Evolutionary conservation across 2,888 invertebrate species (phyloP).

Genomic region (Magallana nippona): DNA sequence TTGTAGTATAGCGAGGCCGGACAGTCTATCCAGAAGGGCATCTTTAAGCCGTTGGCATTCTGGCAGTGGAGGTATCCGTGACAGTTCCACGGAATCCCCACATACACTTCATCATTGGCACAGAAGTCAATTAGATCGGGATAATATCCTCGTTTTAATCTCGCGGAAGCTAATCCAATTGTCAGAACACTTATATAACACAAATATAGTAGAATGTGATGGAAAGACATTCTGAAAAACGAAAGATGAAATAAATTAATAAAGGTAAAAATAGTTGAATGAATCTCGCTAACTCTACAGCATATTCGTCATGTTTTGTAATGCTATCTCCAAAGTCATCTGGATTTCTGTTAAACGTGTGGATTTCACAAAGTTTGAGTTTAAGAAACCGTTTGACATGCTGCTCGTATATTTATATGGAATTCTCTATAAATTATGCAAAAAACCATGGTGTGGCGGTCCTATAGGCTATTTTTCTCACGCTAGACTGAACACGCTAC

Average conservation of each 20-base stretch:
- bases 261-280: not conserved
- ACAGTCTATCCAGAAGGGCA: slow-evolving; percentile 63
- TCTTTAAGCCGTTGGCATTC: slow-evolving; percentile 50
- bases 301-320: not conserved
- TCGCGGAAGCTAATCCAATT: slow-evolving; percentile 32
- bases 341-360: slow-evolving; percentile 10
- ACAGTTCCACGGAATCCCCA: slow-evolving; percentile 64
- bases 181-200: slow-evolving; percentile 28
- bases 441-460: not conserved
- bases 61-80: slow-evolving; percentile 62
- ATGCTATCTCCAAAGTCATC: not conserved
- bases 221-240: slow-evolving; percentile 23
- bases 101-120: slow-evolving; percentile 58
- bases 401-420: slow-evolving; percentile 4
- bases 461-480: slow-evolving; percentile 23
- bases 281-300: not conserved
- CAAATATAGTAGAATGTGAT: not conserved
- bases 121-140: slow-evolving; percentile 53
- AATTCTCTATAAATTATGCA: slow-evolving; percentile 15
- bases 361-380: slow-evolving; percentile 25
- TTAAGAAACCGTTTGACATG: not conserved
- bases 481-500: slow-evolving; percentile 9
- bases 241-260: slow-evolving; percentile 10
- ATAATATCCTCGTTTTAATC: slow-evolving; percentile 43
- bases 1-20: slow-evolving; percentile 58